Percentiles rank a stretch among this genome's conserved stretches.
phyloP scores from a whole-genome alignment of 1,140 invertebrate species.

The Diorhabda elongata region DNA sequence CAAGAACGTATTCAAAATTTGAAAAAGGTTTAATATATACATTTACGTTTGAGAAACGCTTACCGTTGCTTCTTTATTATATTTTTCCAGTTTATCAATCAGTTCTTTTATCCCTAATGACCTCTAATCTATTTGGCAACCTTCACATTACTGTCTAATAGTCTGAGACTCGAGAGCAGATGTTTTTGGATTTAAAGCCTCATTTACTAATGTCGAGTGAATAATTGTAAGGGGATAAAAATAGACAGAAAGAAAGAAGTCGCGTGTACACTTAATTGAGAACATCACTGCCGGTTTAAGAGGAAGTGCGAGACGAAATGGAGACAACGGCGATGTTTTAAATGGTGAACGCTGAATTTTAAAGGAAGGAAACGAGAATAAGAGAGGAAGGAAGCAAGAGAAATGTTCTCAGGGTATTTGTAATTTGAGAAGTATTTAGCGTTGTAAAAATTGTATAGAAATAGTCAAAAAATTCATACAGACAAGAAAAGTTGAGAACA shows the following conservation, averaged over 20 bases:
- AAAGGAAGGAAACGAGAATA: neutral
- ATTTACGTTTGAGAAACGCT: no score
- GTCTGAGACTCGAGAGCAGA: slow-evolving; percentile 9
- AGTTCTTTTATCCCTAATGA: neutral
- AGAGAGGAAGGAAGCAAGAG: neutral
- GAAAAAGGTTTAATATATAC: no score
- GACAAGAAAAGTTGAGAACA: no score
- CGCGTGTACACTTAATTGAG: slow-evolving; percentile 24
- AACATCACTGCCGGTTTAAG: slow-evolving; percentile 21
- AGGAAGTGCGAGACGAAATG: slow-evolving; percentile 8
- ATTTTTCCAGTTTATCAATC: no score
- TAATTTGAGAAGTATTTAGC: neutral
- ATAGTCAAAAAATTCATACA: no score
- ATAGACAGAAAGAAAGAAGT: slow-evolving; percentile 4
- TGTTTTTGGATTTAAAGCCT: slow-evolving; percentile 9
- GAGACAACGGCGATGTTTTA: neutral
- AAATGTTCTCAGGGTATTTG: neutral
- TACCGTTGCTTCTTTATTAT: no score
- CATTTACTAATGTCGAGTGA: slow-evolving; percentile 25
- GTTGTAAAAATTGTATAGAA: no score
- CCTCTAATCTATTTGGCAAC: neutral
- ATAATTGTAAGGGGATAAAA: slow-evolving; percentile 12
- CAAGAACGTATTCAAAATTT: no score
- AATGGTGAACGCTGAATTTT: neutral
- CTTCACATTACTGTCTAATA: neutral